Evolutionary conservation across 1,140 invertebrate genomes (phyloP), one percentile per base, ranked within the genome.

Genomic region (Polyergus mexicanus): DNA sequence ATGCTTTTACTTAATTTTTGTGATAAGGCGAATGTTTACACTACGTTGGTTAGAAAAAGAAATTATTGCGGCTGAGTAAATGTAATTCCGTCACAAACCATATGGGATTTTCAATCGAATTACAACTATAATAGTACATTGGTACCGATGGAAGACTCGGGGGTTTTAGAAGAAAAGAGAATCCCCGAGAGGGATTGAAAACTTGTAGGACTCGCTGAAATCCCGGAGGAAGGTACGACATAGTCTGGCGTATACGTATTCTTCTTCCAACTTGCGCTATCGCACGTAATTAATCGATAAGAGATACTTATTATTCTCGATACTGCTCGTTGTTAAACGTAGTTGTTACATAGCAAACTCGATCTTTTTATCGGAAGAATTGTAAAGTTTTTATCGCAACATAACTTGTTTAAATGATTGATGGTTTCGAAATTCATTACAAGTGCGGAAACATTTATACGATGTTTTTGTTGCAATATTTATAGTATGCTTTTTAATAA

Each of bases 21-120:
- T 32, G 19, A 81, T 0, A 44, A 35, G n/a, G 0, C 38, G 19
- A 60, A 8, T 60, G 19, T 62, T 72, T 58, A 7, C 13, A 25
- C 11, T 28, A 0, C 4, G 25, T 60, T 22, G 13, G 13, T 7
- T 71, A 83, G 3, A 71, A 71, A 81, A 83, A 83, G 47, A 60
- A 38, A 62, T 83, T 60, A 0, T 56, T 74, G 47, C 4, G 11
- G 28, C 35, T 56, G 38, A 22, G 13, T 44, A 83, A 83, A 74
- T 28, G n/a, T 62, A 83, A 60, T 54, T 83, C n/a, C 19, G 38
- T 84, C 81, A 58, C 13, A 19, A 86, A 63, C 76, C 72, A 54
- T 22, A 51, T 60, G 77, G 28, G 51, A 19, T 60, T 87, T 65
- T 83, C 86, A 90, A 90, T 90, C 66, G 81, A 90, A 89, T 90